Conservation (phyloP, 2,888 invertebrate species). For the Aporophyla nigra region DNA sequence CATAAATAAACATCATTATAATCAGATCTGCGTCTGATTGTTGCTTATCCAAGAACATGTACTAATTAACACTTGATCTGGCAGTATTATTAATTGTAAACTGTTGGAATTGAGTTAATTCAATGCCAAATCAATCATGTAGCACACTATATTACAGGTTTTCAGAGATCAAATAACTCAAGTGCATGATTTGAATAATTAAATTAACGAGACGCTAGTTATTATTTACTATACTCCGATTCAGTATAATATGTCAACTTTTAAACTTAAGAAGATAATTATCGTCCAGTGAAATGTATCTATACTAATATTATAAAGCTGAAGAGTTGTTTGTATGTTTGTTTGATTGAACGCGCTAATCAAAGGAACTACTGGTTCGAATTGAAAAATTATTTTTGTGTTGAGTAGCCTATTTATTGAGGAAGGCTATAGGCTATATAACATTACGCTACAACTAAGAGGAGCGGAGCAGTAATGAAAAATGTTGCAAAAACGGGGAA, state of each 20-base stretch:
- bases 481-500: too few species aligned
- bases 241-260: neutral
- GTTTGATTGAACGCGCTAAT: too few species aligned
- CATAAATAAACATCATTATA: neutral
- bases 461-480: too few species aligned
- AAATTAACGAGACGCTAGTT: neutral
- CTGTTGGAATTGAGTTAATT: neutral
- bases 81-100: neutral
- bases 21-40: neutral
- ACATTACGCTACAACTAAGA: too few species aligned
- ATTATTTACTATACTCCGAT: neutral
- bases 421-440: too few species aligned
- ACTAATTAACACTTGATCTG: slow-evolving; percentile 5
- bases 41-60: slow-evolving; percentile 3
- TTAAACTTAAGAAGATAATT: neutral
- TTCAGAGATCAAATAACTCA: neutral
- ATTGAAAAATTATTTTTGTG: too few species aligned
- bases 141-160: neutral
- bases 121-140: neutral
- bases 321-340: too few species aligned
- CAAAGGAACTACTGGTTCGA: too few species aligned
- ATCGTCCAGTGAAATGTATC: neutral
- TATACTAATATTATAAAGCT: too few species aligned
- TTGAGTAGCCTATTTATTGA: too few species aligned
- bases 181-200: neutral